Conservation (phyloP, 2,113 vertebrate genomes). For the Pipa parva region DNA sequence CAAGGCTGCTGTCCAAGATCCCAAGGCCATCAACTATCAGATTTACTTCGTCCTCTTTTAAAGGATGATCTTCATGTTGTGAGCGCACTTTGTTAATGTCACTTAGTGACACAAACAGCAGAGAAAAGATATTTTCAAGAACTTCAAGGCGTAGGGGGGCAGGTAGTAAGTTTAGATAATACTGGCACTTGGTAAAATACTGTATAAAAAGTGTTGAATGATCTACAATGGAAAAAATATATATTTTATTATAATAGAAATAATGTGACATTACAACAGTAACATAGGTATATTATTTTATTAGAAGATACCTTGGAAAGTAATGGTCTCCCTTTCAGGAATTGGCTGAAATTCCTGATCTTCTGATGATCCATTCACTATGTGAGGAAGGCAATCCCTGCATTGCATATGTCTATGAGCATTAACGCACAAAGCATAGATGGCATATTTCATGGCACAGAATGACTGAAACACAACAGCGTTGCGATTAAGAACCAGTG, state of each 20-base stretch:
- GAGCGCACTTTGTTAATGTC: conserved; percentile 66
- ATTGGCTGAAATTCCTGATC: conserved; percentile 22
- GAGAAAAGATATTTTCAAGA: conserved; percentile 94
- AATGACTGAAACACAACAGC: conserved; percentile 81
- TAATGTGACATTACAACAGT: neutral
- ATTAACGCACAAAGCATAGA: conserved; percentile 86
- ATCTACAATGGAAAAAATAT: conserved; percentile 55
- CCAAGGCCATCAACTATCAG: conserved; percentile 20
- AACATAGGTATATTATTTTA: neutral
- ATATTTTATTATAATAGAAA: too few relatives aligned
- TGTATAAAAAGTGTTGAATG: conserved; percentile 67
- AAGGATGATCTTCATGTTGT: conserved; percentile 56
- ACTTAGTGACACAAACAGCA: conserved; percentile 81
- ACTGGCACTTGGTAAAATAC: conserved; percentile 80
- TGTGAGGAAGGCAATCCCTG: conserved; percentile 53
- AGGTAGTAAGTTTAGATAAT: conserved; percentile 76
- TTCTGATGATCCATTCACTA: conserved; percentile 38
- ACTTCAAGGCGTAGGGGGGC: conserved; percentile 83
- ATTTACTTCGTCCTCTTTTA: conserved; percentile 54
- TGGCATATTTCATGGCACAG: conserved; percentile 91
- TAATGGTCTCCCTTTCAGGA: conserved; percentile 29
- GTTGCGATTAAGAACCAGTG: conserved; percentile 64
- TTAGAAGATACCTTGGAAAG: conserved; percentile 44
- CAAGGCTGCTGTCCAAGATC: conserved; percentile 36
- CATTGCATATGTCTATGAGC: conserved; percentile 66